Conservation (phyloP, 2,797 vertebrate genomes). For the Trachurus trachurus region DNA sequence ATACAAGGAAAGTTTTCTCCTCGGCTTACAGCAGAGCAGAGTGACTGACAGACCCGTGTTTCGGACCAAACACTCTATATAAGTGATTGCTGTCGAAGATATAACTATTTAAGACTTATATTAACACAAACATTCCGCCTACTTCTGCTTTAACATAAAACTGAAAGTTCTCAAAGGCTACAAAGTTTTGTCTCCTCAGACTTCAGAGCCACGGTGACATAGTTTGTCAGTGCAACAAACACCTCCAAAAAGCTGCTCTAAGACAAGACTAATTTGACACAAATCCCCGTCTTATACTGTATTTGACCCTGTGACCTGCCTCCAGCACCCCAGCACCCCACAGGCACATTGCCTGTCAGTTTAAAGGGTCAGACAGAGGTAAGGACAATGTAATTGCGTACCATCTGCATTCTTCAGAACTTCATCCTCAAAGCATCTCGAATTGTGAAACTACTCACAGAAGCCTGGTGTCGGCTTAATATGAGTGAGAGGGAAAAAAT, state of each 20-base stretch:
- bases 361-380: slow-evolving; percentile 84
- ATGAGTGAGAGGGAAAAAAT: slow-evolving; percentile 40
- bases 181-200: slow-evolving; percentile 14
- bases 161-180: neutral
- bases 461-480: slow-evolving; percentile 40
- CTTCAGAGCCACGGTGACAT: slow-evolving; percentile 35
- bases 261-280: slow-evolving; percentile 82
- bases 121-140: too few species aligned
- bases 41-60: too few species aligned
- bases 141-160: too few species aligned
- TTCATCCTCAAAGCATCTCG: slow-evolving; percentile 73
- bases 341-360: slow-evolving; percentile 80
- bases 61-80: too few species aligned
- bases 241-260: slow-evolving; percentile 55
- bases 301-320: slow-evolving; percentile 75
- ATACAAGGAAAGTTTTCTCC: too few species aligned
- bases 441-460: slow-evolving; percentile 70
- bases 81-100: too few species aligned
- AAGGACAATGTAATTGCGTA: slow-evolving; percentile 76
- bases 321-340: slow-evolving; percentile 73
- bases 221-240: slow-evolving; percentile 46
- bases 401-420: slow-evolving; percentile 78
- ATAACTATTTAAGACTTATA: too few species aligned
- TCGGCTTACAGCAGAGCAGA: too few species aligned
- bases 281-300: slow-evolving; percentile 83